Evolutionary conservation across 2,888 invertebrate genomes (phyloP), one percentile per base, ranked within the genome.

Genomic region (Limnephilus rhombicus): DNA sequence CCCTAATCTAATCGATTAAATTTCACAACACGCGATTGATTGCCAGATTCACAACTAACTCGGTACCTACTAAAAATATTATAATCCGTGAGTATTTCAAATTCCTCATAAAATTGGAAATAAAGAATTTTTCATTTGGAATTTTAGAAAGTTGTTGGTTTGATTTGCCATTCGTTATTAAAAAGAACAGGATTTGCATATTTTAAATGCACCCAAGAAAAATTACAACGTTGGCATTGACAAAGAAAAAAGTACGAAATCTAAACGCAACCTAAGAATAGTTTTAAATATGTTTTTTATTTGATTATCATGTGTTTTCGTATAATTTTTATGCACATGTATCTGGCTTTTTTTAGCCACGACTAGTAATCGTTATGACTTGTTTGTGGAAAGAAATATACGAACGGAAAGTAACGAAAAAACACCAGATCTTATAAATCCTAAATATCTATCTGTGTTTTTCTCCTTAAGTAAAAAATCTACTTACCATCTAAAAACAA

Each of bases 1-100:
- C n/a, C 24, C 0, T 37, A 37, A 37, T 37, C 5, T 53, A 53
- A 53, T 53, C 53, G 53, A 53, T 53, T 53, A 24, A 31, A 31
- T 18, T 29, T 31, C 13, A 82, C 34, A 83, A 90, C 81, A 49
- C 85, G 90, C 80, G n/a, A n/a, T n/a, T n/a, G n/a, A n/a, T 31
- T 34, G 34, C 82, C 34, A 83, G 82, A 83, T 31, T 34, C 34
- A 34, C 9, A 34, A 68, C 24, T 68, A n/a, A 68, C 68, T 68
- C 11, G 24, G 9, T 68, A 68, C 45, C 45, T 45, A 12, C 24
- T 68, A n/a, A 68, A 68, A 68, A 68, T 68, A 68, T n/a, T 68
- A 68, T n/a, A n/a, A 68, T 7, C 68, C 9, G 24, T 7, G 9
- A 68, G 2, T n/a, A 24, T 68, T 68, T 24, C n/a, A 68, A n/a